Evolutionary conservation across 1,140 invertebrate species (phyloP), one percentile per base, ranked within the genome.

Genomic region (Drosophila teissieri): DNA sequence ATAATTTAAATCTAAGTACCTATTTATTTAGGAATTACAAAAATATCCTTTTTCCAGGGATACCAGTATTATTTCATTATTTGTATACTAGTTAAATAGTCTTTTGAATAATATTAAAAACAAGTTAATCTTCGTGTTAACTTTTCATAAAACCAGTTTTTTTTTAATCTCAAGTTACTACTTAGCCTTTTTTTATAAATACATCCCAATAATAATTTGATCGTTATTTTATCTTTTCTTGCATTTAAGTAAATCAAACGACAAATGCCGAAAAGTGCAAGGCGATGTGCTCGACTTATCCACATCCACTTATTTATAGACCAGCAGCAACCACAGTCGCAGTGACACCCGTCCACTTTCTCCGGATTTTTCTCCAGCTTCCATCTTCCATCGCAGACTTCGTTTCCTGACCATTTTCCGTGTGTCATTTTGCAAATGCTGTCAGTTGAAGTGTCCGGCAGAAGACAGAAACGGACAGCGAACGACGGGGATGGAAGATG

Each of bases 351-450:
- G 56, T 74, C 19, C 39, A 39, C 56, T 78, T 24, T 34, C 44
- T 12, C 7, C 19, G 10, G 42, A 37, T 37, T 37, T 40, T 24
- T 8, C 7, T 72, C 44, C 67, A 31, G 56, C 60, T 58, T 54
- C 44, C 45, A 48, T 57, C 51, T 63, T 54, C 44, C 45, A 52
- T 70, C 44, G 65, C 52, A 11, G 67, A 49, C 44, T 48, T 49
- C 64, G 57, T 53, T 56, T 74, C 52, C 65, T 42, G 36, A 10
- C 34, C 48, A 67, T 76, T 75, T 73, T 88, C 73, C 80, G 72
- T 72, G 73, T 78, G 84, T 78, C 76, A 89, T 89, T 89, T 88
- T 52, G 80, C 77, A 80, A 88, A 80, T 84, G 84, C 56, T 80
- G 80, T 85, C 81, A 69, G 78, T 64, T 62, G 69, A 80, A 82